Evolutionary conservation across 2,888 invertebrate species (phyloP).

Genomic region (Phengaris arion): DNA sequence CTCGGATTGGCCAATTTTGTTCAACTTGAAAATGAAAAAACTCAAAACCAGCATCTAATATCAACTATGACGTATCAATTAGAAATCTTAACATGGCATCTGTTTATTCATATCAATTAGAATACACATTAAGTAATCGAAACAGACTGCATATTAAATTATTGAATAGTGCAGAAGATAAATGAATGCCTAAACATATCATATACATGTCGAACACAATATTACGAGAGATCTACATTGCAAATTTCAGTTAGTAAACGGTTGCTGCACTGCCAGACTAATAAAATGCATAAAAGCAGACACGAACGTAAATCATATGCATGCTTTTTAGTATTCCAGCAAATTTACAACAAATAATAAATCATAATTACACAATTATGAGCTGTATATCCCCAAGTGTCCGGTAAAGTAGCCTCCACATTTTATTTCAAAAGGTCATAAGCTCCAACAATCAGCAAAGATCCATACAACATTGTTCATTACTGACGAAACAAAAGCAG

Average conservation of each 20-base stretch:
- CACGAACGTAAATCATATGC: neutral
- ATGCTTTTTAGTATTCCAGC: neutral
- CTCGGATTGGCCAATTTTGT: too few relatives aligned
- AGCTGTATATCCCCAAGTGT: constrained; percentile 7
- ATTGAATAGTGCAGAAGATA: constrained; percentile 1
- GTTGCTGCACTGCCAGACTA: neutral
- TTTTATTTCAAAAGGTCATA: constrained; percentile 15
- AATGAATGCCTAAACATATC: constrained; percentile 1
- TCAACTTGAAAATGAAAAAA: too few relatives aligned
- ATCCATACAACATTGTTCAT: constrained; percentile 57
- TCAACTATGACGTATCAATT: too few relatives aligned
- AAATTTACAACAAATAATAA: neutral
- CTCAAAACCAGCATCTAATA: too few relatives aligned
- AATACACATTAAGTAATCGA: neutral
- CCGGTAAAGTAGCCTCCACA: neutral
- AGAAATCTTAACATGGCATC: neutral
- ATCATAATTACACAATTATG: constrained; percentile 9
- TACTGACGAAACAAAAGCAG: constrained; percentile 68
- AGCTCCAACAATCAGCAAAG: constrained; percentile 28
- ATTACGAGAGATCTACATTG: constrained; percentile 18
- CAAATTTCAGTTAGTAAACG: constrained; percentile 8
- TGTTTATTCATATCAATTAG: too few relatives aligned
- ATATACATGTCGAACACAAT: constrained; percentile 3
- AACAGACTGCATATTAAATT: constrained; percentile 1
- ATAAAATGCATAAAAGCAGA: constrained; percentile 14